These are phyloP conservation scores for Cyrtodaria siliqua DNA, from an alignment of 2,888 invertebrate species.

Conservation along the genomic window DNA sequence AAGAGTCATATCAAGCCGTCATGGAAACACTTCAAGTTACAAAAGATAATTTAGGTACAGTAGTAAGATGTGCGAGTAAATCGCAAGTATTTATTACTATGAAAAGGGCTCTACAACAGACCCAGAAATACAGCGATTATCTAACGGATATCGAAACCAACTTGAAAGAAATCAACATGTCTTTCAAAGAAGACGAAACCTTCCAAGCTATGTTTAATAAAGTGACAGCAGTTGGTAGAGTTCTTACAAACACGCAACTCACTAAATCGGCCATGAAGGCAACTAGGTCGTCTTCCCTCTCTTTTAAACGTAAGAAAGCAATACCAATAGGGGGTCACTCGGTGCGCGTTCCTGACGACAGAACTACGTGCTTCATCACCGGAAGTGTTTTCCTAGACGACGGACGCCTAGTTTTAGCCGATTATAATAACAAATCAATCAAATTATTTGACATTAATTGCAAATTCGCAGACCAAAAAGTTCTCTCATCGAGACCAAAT, in stretches of 20 bases:
- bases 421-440: slow-evolving; percentile 34
- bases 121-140: slow-evolving; percentile 19
- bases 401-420: slow-evolving; percentile 27
- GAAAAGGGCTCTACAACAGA: slow-evolving; percentile 18
- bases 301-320: slow-evolving; percentile 18
- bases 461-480: slow-evolving; percentile 10
- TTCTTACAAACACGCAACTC: not conserved
- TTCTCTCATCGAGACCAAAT: slow-evolving; percentile 23
- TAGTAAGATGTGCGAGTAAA: slow-evolving; percentile 3
- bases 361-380: slow-evolving; percentile 35
- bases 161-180: slow-evolving; percentile 14
- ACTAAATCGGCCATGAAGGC: not conserved
- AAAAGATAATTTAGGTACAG: slow-evolving; percentile 3
- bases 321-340: slow-evolving; percentile 41
- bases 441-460: slow-evolving; percentile 31
- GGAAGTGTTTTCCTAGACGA: slow-evolving; percentile 33
- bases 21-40: slow-evolving; percentile 16
- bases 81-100: slow-evolving; percentile 26
- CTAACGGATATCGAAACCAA: slow-evolving; percentile 8
- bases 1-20: slow-evolving; percentile 18
- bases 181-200: slow-evolving; percentile 12
- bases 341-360: slow-evolving; percentile 29
- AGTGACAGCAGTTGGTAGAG: slow-evolving; percentile 7
- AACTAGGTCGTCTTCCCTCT: not conserved
- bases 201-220: slow-evolving; percentile 11